Evolutionary conservation across 2,888 invertebrate genomes (phyloP).

Genomic region (Molorchus minor): DNA sequence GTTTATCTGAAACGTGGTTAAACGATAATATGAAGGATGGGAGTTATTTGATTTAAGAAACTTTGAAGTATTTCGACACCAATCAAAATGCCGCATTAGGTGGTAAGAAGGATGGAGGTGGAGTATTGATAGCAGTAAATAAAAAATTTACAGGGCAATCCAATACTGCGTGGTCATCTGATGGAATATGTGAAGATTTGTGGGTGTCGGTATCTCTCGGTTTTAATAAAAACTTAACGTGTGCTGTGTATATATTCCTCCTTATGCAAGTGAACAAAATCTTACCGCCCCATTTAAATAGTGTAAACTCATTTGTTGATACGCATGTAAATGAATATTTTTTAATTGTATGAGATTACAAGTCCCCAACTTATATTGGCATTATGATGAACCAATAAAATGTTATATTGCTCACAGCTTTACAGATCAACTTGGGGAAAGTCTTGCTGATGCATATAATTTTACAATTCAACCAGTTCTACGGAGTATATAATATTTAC

Average conservation of each 20-base stretch:
- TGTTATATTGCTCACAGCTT: not conserved
- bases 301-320: not conserved
- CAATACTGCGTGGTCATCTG: not conserved
- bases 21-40: not conserved
- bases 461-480: too few relatives aligned
- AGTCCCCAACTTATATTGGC: not conserved
- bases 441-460: too few relatives aligned
- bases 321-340: not conserved
- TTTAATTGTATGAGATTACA: slow-evolving; percentile 5
- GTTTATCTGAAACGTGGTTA: not conserved
- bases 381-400: not conserved
- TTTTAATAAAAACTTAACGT: not conserved
- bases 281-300: not conserved
- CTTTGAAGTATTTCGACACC: not conserved
- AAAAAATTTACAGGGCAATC: not conserved
- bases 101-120: slow-evolving; percentile 4
- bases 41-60: not conserved
- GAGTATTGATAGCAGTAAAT: not conserved
- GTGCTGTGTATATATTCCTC: slow-evolving; percentile 4
- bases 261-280: not conserved
- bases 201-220: not conserved
- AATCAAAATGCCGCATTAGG: not conserved
- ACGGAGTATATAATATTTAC: too few relatives aligned
- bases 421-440: slow-evolving; percentile 1
- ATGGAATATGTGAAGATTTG: slow-evolving; percentile 1